These are phyloP conservation scores for Diorhabda carinulata DNA, from an alignment of 1,140 invertebrate species.

Conservation along the genomic window DNA sequence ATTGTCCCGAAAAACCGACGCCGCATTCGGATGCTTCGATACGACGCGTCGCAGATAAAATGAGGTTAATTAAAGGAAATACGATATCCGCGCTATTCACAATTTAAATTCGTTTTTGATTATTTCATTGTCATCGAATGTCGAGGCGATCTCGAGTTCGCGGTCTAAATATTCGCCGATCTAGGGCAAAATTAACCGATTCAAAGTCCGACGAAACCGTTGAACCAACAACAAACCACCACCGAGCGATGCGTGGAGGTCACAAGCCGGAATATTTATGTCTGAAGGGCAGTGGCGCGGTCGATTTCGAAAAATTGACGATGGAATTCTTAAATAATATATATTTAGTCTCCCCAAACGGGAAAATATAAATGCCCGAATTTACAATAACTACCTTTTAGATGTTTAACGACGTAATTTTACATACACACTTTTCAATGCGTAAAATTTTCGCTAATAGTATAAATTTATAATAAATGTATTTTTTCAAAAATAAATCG, in stretches of 20 bases:
- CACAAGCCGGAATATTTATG: neutral
- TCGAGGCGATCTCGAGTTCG: neutral
- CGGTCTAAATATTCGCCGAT: neutral
- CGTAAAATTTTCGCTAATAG: too few relatives aligned
- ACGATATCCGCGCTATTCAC: neutral
- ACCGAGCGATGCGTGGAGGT: constrained; percentile 8
- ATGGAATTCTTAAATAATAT: too few relatives aligned
- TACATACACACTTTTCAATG: too few relatives aligned
- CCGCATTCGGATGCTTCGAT: too few relatives aligned
- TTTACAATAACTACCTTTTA: too few relatives aligned
- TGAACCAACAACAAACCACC: constrained; percentile 4
- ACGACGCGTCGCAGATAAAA: constrained; percentile 1
- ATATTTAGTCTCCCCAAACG: too few relatives aligned
- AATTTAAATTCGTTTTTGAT: neutral
- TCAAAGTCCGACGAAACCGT: constrained; percentile 11
- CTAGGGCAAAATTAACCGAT: constrained; percentile 4
- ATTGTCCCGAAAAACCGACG: too few relatives aligned
- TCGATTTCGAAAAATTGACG: neutral
- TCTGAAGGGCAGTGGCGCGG: constrained; percentile 9
- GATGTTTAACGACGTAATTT: too few relatives aligned
- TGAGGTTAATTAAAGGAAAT: constrained; percentile 1
- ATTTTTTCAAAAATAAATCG: too few relatives aligned
- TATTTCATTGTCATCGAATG: neutral
- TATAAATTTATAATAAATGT: too few relatives aligned
- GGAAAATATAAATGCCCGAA: too few relatives aligned